Conservation (phyloP, 2,113 vertebrate genomes). For the Pygoscelis adeliae region DNA sequence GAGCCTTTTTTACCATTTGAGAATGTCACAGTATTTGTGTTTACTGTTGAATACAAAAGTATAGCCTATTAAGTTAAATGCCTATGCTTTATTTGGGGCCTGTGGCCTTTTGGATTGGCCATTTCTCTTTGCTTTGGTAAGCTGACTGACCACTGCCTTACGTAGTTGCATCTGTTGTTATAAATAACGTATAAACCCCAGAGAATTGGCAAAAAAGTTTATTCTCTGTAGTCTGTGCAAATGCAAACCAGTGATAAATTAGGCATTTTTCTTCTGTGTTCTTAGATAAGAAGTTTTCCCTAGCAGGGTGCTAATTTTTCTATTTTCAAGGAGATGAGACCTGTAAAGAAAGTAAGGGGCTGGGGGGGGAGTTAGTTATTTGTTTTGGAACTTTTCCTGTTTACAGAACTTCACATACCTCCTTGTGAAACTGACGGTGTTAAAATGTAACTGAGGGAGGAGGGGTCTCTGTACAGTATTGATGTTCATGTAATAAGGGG, state of each 20-base stretch:
- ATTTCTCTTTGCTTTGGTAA: not conserved
- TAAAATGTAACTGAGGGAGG: not conserved
- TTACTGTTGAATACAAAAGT: not conserved
- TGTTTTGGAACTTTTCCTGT: not conserved
- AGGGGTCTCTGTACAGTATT: not conserved
- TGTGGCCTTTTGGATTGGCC: not conserved
- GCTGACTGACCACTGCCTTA: not conserved
- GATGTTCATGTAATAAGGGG: slow-evolving; percentile 12
- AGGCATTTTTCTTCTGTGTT: not conserved
- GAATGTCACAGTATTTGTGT: not conserved
- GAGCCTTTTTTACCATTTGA: not conserved
- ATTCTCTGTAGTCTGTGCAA: not conserved
- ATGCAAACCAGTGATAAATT: not conserved
- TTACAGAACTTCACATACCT: not conserved
- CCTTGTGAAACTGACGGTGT: not conserved
- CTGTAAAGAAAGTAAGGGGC: not conserved
- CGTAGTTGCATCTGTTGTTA: not conserved
- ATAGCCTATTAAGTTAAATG: not conserved
- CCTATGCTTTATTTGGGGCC: not conserved
- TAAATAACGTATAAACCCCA: not conserved
- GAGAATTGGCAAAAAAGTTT: not conserved
- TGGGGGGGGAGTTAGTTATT: rapidly evolving
- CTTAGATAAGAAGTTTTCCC: not conserved
- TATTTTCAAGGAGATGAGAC: not conserved
- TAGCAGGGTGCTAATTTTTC: not conserved